Percentiles rank a stretch among this genome's conserved stretches.
phyloP scores from a whole-genome alignment of 2,888 invertebrate species.

The Elaeidobius kamerunicus region DNA sequence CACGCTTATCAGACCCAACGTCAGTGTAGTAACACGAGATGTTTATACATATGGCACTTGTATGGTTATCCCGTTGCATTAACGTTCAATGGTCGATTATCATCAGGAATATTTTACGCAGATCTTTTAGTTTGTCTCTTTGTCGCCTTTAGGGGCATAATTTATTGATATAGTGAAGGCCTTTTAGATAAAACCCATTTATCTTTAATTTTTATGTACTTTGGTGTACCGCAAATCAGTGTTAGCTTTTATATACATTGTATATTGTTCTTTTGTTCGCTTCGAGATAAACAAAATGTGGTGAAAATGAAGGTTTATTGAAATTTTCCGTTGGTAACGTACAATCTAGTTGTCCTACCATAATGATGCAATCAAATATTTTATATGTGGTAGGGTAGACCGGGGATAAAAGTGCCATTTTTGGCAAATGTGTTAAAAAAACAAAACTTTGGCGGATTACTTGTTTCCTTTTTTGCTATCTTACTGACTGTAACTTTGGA shows the following conservation, averaged over 20 bases:
- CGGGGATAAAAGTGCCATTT: not conserved
- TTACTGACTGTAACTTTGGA: not conserved
- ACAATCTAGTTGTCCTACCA: too few species aligned
- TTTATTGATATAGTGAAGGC: conserved; percentile 7
- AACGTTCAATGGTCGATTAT: conserved; percentile 18
- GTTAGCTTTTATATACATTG: too few species aligned
- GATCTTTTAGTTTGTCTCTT: conserved; percentile 16
- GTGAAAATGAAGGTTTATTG: too few species aligned
- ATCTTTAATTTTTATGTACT: too few species aligned
- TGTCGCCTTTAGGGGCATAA: conserved; percentile 16
- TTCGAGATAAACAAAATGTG: too few species aligned
- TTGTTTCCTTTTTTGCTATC: not conserved
- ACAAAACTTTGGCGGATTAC: not conserved
- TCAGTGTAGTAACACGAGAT: conserved; percentile 14
- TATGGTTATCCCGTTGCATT: conserved; percentile 22
- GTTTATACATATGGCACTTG: conserved; percentile 14
- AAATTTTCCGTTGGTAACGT: too few species aligned
- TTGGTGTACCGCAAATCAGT: too few species aligned
- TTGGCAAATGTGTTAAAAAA: not conserved
- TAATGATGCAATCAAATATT: too few species aligned
- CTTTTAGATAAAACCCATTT: conserved; percentile 1
- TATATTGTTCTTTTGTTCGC: too few species aligned
- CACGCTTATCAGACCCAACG: conserved; percentile 14
- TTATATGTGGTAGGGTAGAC: too few species aligned
- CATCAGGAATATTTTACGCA: conserved; percentile 9